These are phyloP conservation scores for Urocyon cinereoargenteus DNA, from an alignment of 2,797 vertebrate genomes.

Conservation along the genomic window DNA sequence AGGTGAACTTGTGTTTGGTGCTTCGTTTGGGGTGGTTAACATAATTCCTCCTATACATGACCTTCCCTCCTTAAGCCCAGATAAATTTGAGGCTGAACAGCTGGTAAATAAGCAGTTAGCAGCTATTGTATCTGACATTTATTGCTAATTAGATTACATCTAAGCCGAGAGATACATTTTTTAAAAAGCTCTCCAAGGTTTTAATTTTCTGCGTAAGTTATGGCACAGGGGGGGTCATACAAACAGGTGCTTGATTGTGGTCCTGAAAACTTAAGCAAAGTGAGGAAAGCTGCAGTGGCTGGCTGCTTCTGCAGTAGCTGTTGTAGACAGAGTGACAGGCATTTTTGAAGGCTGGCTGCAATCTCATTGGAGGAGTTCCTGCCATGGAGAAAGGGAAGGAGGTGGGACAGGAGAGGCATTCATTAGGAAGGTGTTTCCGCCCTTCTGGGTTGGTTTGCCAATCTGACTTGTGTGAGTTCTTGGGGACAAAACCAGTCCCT, in stretches of 20 bases:
- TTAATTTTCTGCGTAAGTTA: conserved; percentile 6
- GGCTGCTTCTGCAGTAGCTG: not conserved
- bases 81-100: not conserved
- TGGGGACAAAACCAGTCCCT: not conserved
- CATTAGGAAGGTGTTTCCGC: not conserved
- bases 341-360: not conserved
- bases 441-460: not conserved
- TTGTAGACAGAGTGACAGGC: conserved; percentile 33
- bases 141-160: not conserved
- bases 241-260: not conserved
- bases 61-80: not conserved
- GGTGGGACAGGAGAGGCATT: not conserved
- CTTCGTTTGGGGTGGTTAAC: not conserved
- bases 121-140: not conserved
- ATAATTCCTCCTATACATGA: not conserved
- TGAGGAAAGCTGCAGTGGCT: not conserved
- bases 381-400: not conserved
- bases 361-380: not conserved
- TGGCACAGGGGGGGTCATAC: not conserved
- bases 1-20: not conserved
- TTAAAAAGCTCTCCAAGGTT: not conserved
- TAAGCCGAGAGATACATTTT: not conserved
- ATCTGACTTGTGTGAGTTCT: not conserved
- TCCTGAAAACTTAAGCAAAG: not conserved
- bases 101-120: not conserved